Conservation (phyloP, 2,113 vertebrate genomes). For the Montifringilla adamsi region DNA sequence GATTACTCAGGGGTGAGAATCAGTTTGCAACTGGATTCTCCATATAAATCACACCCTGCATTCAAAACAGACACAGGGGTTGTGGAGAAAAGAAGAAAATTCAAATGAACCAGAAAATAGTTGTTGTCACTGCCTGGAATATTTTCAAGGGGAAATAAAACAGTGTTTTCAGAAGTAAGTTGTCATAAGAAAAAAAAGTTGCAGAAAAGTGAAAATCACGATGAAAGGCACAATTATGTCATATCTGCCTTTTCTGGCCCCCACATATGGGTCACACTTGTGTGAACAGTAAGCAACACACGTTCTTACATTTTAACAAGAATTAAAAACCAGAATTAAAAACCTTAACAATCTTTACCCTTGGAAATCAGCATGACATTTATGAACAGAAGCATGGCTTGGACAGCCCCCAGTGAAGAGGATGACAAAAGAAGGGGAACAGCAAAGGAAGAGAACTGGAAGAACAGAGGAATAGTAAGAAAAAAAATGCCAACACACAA, state of each 20-base stretch:
- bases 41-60: neutral
- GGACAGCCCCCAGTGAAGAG: neutral
- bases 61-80: neutral
- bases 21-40: neutral
- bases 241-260: neutral
- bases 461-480: neutral
- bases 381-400: neutral
- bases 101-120: neutral
- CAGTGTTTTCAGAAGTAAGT: neutral
- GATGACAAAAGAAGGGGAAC: neutral
- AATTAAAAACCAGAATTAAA: neutral
- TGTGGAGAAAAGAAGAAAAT: neutral
- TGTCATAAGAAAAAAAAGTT: neutral
- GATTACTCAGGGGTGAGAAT: neutral
- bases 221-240: neutral
- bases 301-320: neutral
- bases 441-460: neutral
- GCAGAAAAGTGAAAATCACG: neutral
- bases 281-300: neutral
- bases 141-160: neutral
- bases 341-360: neutral
- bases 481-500: rapidly evolving
- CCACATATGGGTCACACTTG: neutral
- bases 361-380: neutral
- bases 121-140: neutral